Conservation (phyloP, 2,797 vertebrate genomes). For the Coranthus polyacanthus region DNA sequence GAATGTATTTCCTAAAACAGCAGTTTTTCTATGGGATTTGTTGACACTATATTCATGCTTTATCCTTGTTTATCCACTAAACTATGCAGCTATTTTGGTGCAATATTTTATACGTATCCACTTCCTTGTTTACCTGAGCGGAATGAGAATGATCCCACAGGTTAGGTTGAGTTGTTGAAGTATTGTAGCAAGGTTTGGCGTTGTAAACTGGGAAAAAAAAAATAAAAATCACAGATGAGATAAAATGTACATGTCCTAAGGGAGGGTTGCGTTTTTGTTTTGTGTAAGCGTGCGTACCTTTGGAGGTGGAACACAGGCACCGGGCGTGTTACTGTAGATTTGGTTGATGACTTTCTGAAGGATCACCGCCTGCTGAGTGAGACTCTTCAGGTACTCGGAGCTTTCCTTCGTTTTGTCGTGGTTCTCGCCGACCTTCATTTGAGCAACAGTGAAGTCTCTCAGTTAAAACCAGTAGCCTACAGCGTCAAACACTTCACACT, state of each 20-base stretch:
- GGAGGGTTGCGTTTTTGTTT: background rate
- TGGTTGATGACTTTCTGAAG: conserved; percentile 94
- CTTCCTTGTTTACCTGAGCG: conserved; percentile 86
- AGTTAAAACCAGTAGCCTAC: conserved; percentile 7
- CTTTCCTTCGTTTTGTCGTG: conserved; percentile 93
- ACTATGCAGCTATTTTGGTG: background rate
- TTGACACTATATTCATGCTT: background rate
- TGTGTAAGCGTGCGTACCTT: conserved; percentile 48
- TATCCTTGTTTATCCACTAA: background rate
- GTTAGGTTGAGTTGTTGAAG: conserved; percentile 94
- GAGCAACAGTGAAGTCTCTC: conserved; percentile 1
- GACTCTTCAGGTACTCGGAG: conserved; percentile 93
- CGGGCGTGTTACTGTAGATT: conserved; percentile 89
- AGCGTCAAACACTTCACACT: background rate
- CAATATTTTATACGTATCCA: background rate
- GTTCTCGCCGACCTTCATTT: conserved; percentile 88
- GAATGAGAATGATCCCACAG: conserved; percentile 92
- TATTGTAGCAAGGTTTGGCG: conserved; percentile 89
- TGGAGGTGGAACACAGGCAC: conserved; percentile 86
- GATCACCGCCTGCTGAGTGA: conserved; percentile 93
- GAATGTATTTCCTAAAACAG: no score
- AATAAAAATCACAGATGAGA: conserved; percentile 46
- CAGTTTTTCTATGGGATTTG: no score
- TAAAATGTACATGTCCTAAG: background rate
- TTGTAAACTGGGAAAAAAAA: conserved; percentile 85